Evolutionary conservation across 2,113 vertebrate species (phyloP), one percentile per base, ranked within the genome.

Genomic region (Pipra filicauda): DNA sequence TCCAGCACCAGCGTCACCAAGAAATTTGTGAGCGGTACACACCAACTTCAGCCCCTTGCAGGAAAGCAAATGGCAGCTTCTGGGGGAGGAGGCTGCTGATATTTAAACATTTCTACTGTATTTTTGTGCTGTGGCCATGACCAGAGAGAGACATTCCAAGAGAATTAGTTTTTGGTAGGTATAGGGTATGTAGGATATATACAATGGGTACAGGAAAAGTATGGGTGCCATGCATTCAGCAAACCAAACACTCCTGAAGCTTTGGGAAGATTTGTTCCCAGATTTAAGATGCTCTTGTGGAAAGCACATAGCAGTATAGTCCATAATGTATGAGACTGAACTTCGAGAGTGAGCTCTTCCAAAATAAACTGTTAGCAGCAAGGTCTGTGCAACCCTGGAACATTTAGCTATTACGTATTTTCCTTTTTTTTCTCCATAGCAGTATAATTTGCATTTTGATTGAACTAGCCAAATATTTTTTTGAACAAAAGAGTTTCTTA

Each of bases 361-460:
- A 90, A 75, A 73, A 86, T 51, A 66, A 91, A 84, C 84, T n/a
- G 5, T 51, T 73, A 65, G 16, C 76, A 87, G 43, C 28, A 48
- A 93, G 30, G 35, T 66, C 85, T 88, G 31, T 87, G 55, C 41
- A 88, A 43, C 73, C n/a, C 57, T 76, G n/a, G 65, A 93, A 77
- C 48, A 72, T 52, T 84, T 43, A 43, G 37, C 69, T 91, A 28
- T 55, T 86, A 81, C 41, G 11, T 11, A 20, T 65, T n/a, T 15
- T 39, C 22, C 11, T 57, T 69, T 55, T 62, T 35, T 91, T 64
- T 33, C 28, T 88, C n/a, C 24, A 16, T 46, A 43, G 80, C 13
- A 58, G 5, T 59, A 49, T 87, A 89, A 91, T 93, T 91, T 89
- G 89, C 94, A 94, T 95, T 95, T 96, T 96, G 76, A 96, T 97